A percentile compares a stretch with the other conserved stretches of the same genome.
Evolutionary conservation across 2,888 invertebrate genomes (phyloP).

Genomic region (Miltochrista miniata): DNA sequence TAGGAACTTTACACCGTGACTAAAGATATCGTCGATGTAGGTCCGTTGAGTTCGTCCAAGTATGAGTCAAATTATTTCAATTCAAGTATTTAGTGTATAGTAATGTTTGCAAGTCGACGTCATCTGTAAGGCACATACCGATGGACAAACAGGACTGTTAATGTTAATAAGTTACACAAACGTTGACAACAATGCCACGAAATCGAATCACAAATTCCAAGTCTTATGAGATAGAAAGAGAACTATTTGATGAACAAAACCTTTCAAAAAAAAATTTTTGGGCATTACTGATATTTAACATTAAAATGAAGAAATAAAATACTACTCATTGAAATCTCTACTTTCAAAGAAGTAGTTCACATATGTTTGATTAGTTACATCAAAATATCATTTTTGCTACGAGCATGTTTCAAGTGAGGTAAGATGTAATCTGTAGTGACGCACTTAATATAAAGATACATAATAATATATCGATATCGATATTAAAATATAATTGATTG

Average conservation of each 20-base stretch:
- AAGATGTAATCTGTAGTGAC: slow-evolving; percentile 65
- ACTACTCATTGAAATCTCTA: not conserved
- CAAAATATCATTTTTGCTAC: slow-evolving; percentile 70
- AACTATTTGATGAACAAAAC: no score
- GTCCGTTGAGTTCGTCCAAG: slow-evolving; percentile 32
- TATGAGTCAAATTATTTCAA: slow-evolving; percentile 11
- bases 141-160: no score
- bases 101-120: no score
- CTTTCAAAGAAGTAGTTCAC: slow-evolving; percentile 33
- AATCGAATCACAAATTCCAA: no score
- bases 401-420: slow-evolving; percentile 55
- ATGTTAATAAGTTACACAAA: no score
- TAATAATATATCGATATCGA: slow-evolving; percentile 1
- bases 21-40: slow-evolving; percentile 55
- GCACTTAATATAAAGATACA: slow-evolving; percentile 24
- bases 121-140: no score
- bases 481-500: no score
- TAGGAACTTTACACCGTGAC: slow-evolving; percentile 67
- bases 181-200: no score
- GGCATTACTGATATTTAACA: not conserved
- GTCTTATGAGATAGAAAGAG: no score
- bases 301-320: not conserved
- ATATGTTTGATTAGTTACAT: slow-evolving; percentile 55
- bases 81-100: no score
- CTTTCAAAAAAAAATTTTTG: no score